Base-by-base conservation (phyloP, 2,797 vertebrate genomes). In the Melanotaenia maccullochi region DNA sequence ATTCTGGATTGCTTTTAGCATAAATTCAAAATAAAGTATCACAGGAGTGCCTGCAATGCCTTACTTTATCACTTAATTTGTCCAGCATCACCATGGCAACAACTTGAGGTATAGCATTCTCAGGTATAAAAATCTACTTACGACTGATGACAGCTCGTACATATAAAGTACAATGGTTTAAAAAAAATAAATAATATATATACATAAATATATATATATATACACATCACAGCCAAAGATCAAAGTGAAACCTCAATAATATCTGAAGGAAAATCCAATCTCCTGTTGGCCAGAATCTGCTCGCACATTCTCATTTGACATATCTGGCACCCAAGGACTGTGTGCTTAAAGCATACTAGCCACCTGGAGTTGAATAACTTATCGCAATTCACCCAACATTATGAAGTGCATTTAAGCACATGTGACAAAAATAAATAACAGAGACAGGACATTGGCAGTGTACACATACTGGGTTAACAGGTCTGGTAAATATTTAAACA, bases 251-350 rank as follows among this genome's bases (percentile, higher is more conserved):
- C 25, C 40, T 32, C 18, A 78, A 73, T 66, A 67, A 65, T 22
- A 60, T 78, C 64, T 83, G 73, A 84, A 85, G 85, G 75, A 59
- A 87, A 83, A 77, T 71, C 61, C 55, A 40, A 75, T 85, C 67
- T 78, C 47, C 72, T 60, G 36, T 90, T 63, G 76, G 74, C 71
- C 72, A 71, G 73, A 73, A 68, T 84, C 71, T 83, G 78, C 40
- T 42, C 62, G 64, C 74, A 66, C 65, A 68, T 68, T 75, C 65
- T 81, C 70, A 75, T 65, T 49, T 22, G 18, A 49, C 44, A n/a
- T 47, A 77, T 63, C 38, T 68, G 47, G 51, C 58, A 81, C 30
- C 51, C 54, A 84, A 76, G 71, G 64, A 86, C 73, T 58, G 40
- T 60, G 67, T 73, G 62, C 69, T 81, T 63, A 71, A 84, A 82